phyloP scores from a whole-genome alignment of 2,888 invertebrate species.

The Keiferia lycopersicella region DNA sequence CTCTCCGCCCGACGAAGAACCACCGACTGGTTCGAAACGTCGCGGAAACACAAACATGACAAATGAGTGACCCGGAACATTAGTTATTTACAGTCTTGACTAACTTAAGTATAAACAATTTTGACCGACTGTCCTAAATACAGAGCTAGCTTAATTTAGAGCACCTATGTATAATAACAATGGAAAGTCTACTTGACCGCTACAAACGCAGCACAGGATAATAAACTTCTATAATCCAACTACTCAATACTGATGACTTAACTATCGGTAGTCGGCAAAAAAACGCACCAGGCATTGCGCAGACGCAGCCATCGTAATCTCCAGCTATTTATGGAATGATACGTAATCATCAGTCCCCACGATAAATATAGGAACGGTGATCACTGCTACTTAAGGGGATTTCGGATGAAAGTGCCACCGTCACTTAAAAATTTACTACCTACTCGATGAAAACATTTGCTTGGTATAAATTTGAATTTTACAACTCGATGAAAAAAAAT shows the following conservation, averaged over 20 bases:
- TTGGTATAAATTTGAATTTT: too few relatives aligned
- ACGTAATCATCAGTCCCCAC: constrained; percentile 31
- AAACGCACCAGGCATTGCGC: constrained; percentile 26
- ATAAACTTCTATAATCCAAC: constrained; percentile 27
- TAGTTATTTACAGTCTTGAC: too few relatives aligned
- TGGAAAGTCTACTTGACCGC: neutral
- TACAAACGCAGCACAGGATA: constrained; percentile 25
- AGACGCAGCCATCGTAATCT: constrained; percentile 35
- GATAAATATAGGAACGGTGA: constrained; percentile 24
- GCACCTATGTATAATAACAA: neutral
- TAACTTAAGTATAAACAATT: too few relatives aligned
- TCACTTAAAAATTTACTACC: too few relatives aligned
- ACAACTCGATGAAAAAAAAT: too few relatives aligned
- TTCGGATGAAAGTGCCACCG: neutral
- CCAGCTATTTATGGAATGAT: constrained; percentile 36
- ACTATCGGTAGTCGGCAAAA: constrained; percentile 31
- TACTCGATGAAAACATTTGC: too few relatives aligned
- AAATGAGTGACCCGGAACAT: too few relatives aligned
- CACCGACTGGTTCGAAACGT: too few relatives aligned
- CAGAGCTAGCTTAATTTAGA: too few relatives aligned
- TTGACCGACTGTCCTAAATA: too few relatives aligned
- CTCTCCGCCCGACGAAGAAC: too few relatives aligned
- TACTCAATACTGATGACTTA: constrained; percentile 32
- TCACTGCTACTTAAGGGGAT: neutral
- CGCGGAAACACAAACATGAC: too few relatives aligned